Conservation (phyloP, 2,888 invertebrate species). For the Agrochola litura region DNA sequence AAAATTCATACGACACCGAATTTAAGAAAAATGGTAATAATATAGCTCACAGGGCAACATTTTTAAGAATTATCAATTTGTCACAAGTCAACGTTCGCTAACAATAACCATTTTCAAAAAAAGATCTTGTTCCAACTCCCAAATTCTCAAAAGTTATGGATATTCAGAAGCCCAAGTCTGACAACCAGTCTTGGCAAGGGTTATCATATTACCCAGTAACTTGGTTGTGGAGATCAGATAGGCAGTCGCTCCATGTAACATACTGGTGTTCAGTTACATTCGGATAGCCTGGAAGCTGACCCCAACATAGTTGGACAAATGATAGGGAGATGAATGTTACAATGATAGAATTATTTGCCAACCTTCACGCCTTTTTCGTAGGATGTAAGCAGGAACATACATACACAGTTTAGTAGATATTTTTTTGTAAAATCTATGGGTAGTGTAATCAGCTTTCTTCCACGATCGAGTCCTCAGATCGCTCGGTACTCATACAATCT, state of each 20-base stretch:
- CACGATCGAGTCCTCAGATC: conserved; percentile 68
- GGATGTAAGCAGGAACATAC: conserved; percentile 8
- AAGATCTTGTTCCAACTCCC: no score
- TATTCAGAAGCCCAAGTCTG: no score
- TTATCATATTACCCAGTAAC: no score
- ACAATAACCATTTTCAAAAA: not conserved
- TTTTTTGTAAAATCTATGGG: conserved; percentile 12
- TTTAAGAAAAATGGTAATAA: not conserved
- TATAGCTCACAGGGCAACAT: not conserved
- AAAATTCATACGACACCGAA: not conserved
- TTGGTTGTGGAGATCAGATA: no score
- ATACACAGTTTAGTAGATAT: conserved; percentile 52
- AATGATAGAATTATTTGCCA: not conserved
- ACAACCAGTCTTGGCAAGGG: no score
- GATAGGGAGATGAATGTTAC: no score
- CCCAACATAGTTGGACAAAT: not conserved
- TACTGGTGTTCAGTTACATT: not conserved
- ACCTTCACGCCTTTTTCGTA: not conserved
- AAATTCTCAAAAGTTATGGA: no score
- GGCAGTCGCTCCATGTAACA: not conserved
- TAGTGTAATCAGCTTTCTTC: conserved; percentile 79
- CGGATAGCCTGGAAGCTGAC: not conserved
- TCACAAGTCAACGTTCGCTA: not conserved
- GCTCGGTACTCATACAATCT: conserved; percentile 74
- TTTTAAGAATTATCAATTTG: not conserved